Evolutionary conservation across 2,113 vertebrate genomes (phyloP).

Genomic region (Odobenus rosmarus): DNA sequence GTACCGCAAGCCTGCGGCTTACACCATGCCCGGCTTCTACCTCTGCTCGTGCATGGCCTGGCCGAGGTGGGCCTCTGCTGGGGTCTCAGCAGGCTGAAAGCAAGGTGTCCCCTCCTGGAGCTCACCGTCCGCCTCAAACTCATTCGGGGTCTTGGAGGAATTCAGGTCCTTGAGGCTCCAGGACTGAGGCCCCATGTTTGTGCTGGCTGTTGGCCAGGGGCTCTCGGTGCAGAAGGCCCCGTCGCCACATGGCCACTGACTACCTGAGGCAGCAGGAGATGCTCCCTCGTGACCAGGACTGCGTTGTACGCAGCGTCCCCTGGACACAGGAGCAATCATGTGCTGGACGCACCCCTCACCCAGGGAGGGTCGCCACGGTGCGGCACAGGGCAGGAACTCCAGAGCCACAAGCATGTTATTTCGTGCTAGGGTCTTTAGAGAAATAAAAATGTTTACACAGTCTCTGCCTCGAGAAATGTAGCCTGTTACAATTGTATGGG

Average conservation of each 20-base stretch:
- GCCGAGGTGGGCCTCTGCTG: too few relatives aligned
- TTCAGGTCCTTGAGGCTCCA: not conserved
- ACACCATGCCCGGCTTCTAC: not conserved
- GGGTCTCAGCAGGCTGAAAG: not conserved
- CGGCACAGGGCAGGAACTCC: too few relatives aligned
- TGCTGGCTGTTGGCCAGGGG: too few relatives aligned
- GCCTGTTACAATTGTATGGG: not conserved
- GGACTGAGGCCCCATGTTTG: fast-evolving
- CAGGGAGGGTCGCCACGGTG: too few relatives aligned
- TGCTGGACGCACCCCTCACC: not conserved
- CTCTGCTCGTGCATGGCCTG: not conserved
- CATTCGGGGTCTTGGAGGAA: not conserved
- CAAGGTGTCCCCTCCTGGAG: not conserved
- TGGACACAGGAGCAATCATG: too few relatives aligned
- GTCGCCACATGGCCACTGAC: too few relatives aligned
- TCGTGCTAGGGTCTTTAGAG: not conserved
- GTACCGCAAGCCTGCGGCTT: not conserved
- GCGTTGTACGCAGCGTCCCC: too few relatives aligned
- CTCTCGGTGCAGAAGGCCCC: too few relatives aligned
- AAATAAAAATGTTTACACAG: not conserved
- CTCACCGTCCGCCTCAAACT: too few relatives aligned
- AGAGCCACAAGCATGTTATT: too few relatives aligned
- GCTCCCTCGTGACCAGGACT: not conserved
- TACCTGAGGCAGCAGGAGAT: too few relatives aligned
- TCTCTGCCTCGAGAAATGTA: not conserved